A percentile compares a stretch with the other conserved stretches of the same genome.
Evolutionary conservation across 2,888 invertebrate species (phyloP).

Genomic region (Rhorus exstirpatorius): DNA sequence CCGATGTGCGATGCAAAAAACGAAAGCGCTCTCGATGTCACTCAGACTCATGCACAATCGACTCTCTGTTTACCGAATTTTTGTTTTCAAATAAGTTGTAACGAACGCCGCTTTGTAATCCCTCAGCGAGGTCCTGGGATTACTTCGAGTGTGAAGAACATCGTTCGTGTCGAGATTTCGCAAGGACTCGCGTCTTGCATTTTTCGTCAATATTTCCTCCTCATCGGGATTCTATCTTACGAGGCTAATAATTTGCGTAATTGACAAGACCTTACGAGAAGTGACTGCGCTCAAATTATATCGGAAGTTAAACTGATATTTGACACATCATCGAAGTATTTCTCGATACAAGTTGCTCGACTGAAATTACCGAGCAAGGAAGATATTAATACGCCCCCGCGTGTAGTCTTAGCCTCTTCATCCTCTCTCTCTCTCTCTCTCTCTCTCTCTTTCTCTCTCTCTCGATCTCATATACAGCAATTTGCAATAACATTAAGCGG

Average conservation of each 20-base stretch:
- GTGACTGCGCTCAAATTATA: slow-evolving; percentile 5
- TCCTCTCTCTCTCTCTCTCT: slow-evolving; percentile 16
- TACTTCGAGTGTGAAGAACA: no score
- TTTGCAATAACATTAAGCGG: slow-evolving; percentile 81
- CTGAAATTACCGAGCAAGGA: slow-evolving; percentile 53
- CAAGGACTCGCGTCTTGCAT: neutral
- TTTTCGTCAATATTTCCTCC: neutral
- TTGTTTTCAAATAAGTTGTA: no score
- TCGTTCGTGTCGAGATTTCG: no score
- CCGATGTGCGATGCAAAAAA: no score
- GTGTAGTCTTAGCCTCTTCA: slow-evolving; percentile 21
- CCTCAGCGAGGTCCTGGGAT: no score
- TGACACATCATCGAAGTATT: slow-evolving; percentile 53
- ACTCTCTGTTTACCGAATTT: no score
- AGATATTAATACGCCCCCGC: slow-evolving; percentile 63
- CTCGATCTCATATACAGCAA: slow-evolving; percentile 69
- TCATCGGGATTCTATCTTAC: neutral
- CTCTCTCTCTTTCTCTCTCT: neutral
- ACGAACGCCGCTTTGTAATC: no score
- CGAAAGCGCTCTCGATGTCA: neutral
- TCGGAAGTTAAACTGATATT: slow-evolving; percentile 34
- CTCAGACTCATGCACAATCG: no score
- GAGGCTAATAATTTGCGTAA: neutral
- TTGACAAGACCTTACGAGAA: neutral
- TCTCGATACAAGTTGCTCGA: slow-evolving; percentile 32